Evolutionary conservation across 2,888 invertebrate species (phyloP).

Genomic region (Brenthis hecate): DNA sequence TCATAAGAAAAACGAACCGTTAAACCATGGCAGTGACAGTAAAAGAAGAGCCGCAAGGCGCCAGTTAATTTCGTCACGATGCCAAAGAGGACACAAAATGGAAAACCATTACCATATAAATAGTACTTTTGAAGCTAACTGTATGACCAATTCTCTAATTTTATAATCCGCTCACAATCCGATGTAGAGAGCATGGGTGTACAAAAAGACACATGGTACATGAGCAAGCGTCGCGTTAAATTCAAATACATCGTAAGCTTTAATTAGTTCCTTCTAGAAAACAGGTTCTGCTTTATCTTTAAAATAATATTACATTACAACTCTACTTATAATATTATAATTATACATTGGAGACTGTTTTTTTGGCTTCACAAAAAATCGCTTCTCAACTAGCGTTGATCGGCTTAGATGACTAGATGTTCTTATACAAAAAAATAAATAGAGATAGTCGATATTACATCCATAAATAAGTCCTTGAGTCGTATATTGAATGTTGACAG

Average conservation of each 20-base stretch:
- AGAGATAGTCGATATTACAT: background rate
- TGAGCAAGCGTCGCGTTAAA: conserved; percentile 17
- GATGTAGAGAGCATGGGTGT: conserved; percentile 24
- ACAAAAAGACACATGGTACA: conserved; percentile 22
- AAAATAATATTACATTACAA: background rate
- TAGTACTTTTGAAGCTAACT: conserved; percentile 56
- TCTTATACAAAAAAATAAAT: conserved; percentile 13
- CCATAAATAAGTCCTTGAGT: conserved; percentile 31
- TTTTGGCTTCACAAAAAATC: conserved; percentile 8
- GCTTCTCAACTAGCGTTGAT: conserved; percentile 7
- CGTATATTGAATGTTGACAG: conserved; percentile 22
- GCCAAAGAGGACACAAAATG: conserved; percentile 63
- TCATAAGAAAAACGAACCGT: conserved; percentile 68
- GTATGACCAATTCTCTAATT: conserved; percentile 78
- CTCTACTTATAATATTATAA: conserved; percentile 1
- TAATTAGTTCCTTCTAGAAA: background rate
- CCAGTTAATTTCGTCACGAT: conserved; percentile 72
- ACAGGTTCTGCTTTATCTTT: background rate
- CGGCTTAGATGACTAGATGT: conserved; percentile 14
- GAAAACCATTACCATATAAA: conserved; percentile 70
- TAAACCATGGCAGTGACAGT: conserved; percentile 61
- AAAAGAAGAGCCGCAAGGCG: conserved; percentile 69
- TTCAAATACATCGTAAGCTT: background rate
- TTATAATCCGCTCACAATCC: conserved; percentile 48
- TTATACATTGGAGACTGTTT: background rate